phyloP scores from a whole-genome alignment of 1,140 invertebrate species.

The Nasonia longicornis region DNA sequence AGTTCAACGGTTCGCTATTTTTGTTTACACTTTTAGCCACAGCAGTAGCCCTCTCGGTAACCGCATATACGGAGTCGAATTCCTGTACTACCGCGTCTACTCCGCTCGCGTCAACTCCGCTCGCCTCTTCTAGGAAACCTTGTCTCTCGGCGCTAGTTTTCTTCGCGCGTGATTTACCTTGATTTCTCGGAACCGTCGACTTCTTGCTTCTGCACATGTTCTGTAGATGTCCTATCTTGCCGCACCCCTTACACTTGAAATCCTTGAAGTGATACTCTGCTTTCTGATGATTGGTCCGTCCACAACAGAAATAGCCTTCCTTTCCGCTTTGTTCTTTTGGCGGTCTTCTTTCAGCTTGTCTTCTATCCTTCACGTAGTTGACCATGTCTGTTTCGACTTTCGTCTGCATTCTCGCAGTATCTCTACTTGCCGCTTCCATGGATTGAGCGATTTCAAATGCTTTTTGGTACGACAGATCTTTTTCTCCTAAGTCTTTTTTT shows the following conservation, averaged over 20 bases:
- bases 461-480: neutral
- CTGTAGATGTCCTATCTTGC: neutral
- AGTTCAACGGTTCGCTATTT: no score
- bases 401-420: neutral
- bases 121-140: no score
- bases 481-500: slow-evolving; percentile 29
- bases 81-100: no score
- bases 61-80: no score
- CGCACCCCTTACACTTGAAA: slow-evolving; percentile 9
- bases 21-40: neutral
- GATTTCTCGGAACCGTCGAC: neutral
- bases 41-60: no score
- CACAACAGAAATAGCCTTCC: slow-evolving; percentile 13
- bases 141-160: no score
- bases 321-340: neutral
- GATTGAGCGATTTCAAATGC: neutral
- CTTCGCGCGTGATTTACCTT: no score
- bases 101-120: no score
- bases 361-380: slow-evolving; percentile 3
- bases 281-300: neutral
- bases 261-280: neutral
- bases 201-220: neutral
- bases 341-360: no score
- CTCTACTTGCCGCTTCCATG: neutral
- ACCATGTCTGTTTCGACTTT: neutral